Evolutionary conservation across 1,140 invertebrate species (phyloP).

Genomic region (Drosophila prosaltans): DNA sequence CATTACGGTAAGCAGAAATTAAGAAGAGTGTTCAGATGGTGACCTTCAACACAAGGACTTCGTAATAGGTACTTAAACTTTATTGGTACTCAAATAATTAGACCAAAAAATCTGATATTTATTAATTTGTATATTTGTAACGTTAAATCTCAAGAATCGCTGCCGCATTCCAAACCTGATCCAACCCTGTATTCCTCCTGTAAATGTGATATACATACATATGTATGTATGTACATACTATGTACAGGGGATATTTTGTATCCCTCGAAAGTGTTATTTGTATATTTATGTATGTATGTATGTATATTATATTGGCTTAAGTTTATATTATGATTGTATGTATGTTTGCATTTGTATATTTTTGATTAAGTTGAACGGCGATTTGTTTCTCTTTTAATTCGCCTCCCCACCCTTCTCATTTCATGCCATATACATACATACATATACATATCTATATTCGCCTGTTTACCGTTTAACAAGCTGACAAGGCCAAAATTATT

Average conservation of each 20-base stretch:
- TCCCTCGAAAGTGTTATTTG: neutral
- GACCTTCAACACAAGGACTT: too few relatives aligned
- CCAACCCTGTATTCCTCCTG: neutral
- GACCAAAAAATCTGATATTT: too few relatives aligned
- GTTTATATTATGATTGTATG: neutral
- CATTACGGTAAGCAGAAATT: neutral
- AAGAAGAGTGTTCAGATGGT: too few relatives aligned
- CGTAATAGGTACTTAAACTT: too few relatives aligned
- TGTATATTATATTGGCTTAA: neutral
- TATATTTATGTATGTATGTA: neutral
- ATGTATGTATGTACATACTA: too few relatives aligned
- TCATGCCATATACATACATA: neutral
- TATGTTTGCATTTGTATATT: neutral
- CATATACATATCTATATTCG: neutral
- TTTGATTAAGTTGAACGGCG: conserved; percentile 6
- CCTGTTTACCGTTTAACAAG: conserved; percentile 11
- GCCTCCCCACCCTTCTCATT: neutral
- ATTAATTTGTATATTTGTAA: too few relatives aligned
- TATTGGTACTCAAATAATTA: too few relatives aligned
- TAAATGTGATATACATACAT: neutral
- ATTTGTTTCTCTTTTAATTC: neutral
- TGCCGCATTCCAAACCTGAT: neutral
- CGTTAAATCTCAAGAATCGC: too few relatives aligned
- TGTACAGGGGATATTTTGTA: neutral
- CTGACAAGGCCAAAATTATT: conserved; percentile 26